Evolutionary conservation across 2,888 invertebrate genomes (phyloP).

Genomic region (Ptychoptera albimana): DNA sequence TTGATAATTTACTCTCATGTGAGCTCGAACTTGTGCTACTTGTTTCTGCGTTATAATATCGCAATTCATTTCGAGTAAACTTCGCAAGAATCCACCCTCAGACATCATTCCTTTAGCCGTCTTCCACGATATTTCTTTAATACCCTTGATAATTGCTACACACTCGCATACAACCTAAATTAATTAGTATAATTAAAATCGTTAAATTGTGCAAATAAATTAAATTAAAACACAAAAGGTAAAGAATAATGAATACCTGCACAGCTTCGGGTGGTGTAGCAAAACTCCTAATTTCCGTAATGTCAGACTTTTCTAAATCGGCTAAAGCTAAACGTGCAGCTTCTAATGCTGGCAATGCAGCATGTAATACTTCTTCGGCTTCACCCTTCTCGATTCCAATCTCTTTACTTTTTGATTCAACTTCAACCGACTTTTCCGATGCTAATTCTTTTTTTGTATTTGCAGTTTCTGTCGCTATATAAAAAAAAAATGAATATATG

Average conservation of each 20-base stretch:
- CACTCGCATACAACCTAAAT: conserved; percentile 63
- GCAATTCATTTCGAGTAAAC: conserved; percentile 74
- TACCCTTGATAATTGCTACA: conserved; percentile 67
- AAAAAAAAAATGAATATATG: not conserved
- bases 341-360: conserved; percentile 73
- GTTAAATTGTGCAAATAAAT: not conserved
- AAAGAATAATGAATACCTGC: conserved; percentile 32
- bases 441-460: conserved; percentile 66
- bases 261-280: conserved; percentile 83
- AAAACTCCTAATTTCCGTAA: conserved; percentile 84
- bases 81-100: conserved; percentile 66
- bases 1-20: conserved; percentile 41
- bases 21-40: conserved; percentile 50
- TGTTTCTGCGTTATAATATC: conserved; percentile 57
- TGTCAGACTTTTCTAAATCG: conserved; percentile 76
- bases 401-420: conserved; percentile 63
- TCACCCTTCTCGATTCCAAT: conserved; percentile 71
- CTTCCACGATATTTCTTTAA: conserved; percentile 81
- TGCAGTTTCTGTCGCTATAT: conserved; percentile 46
- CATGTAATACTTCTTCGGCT: conserved; percentile 62
- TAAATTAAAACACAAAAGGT: no score
- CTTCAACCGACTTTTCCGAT: conserved; percentile 62
- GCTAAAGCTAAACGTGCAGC: conserved; percentile 62
- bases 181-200: not conserved
- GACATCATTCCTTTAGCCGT: conserved; percentile 85